Conservation (phyloP, 2,113 vertebrate genomes). For the Morone saxatilis region DNA sequence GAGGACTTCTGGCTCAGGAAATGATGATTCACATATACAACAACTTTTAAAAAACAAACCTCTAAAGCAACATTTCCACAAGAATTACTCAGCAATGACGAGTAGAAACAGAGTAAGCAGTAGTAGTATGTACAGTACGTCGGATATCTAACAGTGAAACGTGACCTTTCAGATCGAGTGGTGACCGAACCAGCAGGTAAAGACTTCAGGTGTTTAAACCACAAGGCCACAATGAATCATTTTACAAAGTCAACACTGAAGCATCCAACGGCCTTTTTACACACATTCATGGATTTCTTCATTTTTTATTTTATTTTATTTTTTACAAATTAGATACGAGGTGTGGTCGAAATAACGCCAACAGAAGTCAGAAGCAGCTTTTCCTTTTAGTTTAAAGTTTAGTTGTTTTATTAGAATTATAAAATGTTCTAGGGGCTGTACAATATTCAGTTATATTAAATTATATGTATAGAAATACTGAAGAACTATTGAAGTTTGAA, state of each 20-base stretch:
- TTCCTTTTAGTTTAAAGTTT: not conserved
- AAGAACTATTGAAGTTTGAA: not conserved
- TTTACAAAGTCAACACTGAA: conserved; percentile 8
- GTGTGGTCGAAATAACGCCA: conserved; percentile 25
- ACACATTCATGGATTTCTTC: conserved; percentile 19
- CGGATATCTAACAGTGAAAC: conserved; percentile 48
- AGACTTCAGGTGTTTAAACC: conserved; percentile 39
- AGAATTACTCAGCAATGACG: conserved; percentile 63
- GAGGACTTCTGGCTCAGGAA: conserved; percentile 55
- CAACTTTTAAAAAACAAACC: conserved; percentile 55
- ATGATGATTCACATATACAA: conserved; percentile 67
- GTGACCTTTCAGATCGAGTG: conserved; percentile 29
- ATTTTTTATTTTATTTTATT: not conserved
- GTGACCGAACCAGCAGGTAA: conserved; percentile 19
- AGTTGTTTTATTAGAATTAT: not conserved
- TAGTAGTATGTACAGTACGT: conserved; percentile 77
- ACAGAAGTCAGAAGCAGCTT: not conserved
- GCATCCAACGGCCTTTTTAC: not conserved
- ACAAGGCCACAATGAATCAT: conserved; percentile 44
- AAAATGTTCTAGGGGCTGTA: too few species aligned
- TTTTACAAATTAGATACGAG: conserved; percentile 2
- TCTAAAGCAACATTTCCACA: conserved; percentile 69
- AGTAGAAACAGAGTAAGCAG: conserved; percentile 71
- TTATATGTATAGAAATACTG: too few species aligned
- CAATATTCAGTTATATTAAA: too few species aligned